phyloP scores from a whole-genome alignment of 2,113 vertebrate species.

The Clarias magur region DNA sequence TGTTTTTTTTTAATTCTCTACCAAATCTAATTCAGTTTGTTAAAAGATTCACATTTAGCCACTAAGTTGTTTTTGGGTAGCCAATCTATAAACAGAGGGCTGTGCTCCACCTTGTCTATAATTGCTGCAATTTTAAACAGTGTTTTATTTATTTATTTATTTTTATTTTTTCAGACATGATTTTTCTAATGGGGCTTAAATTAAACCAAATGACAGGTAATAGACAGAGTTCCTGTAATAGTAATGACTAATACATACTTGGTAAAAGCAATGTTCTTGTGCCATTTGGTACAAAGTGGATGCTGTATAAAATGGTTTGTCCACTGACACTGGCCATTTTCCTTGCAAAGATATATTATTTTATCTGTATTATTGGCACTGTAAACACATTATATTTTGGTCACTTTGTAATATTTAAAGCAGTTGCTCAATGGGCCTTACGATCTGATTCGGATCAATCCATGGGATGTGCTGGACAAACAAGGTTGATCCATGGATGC shows the following conservation, averaged over 20 bases:
- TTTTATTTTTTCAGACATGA: neutral
- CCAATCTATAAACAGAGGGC: neutral
- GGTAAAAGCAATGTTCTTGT: neutral
- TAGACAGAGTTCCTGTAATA: neutral
- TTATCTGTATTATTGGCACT: neutral
- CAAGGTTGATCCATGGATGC: too few relatives aligned
- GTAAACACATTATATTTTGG: neutral
- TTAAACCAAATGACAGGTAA: neutral
- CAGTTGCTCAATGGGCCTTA: neutral
- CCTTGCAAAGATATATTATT: neutral
- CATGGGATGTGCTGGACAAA: too few relatives aligned
- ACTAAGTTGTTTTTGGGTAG: neutral
- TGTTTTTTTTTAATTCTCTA: too few relatives aligned
- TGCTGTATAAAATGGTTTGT: neutral
- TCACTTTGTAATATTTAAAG: slow-evolving; percentile 3
- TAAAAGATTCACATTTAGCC: neutral
- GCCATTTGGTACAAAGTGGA: neutral
- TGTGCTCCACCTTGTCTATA: neutral
- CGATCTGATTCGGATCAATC: too few relatives aligned
- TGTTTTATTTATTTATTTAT: neutral
- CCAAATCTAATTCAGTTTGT: neutral
- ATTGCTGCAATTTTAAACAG: neutral
- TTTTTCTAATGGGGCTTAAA: slow-evolving; percentile 7
- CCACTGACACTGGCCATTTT: neutral
- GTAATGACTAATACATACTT: neutral